Percentiles rank a stretch among this genome's conserved stretches.
These are phyloP conservation scores for Epiblema foenella DNA, from an alignment of 2,888 invertebrate genomes.

Conservation along the genomic window DNA sequence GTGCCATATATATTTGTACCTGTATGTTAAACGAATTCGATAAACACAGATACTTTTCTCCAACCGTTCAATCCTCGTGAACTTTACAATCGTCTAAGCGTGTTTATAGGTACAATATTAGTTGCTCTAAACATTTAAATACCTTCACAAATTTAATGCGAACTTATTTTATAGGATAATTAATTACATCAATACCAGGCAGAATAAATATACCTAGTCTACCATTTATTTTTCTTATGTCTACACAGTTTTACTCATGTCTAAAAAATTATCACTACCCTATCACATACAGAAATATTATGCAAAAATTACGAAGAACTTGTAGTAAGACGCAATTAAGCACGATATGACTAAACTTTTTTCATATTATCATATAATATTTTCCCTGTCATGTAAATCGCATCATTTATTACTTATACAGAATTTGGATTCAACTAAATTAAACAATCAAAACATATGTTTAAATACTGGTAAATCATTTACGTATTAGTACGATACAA, in stretches of 20 bases:
- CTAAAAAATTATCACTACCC: constrained; percentile 35
- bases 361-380: constrained; percentile 25
- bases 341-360: constrained; percentile 29
- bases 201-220: constrained; percentile 48
- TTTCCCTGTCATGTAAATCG: constrained; percentile 7
- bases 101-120: neutral
- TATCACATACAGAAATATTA: constrained; percentile 26
- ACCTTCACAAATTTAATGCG: neutral
- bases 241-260: constrained; percentile 5
- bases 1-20: neutral
- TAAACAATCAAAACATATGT: neutral
- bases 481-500: too few relatives aligned
- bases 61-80: neutral
- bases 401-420: neutral
- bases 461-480: constrained; percentile 22
- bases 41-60: neutral
- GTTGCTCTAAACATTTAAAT: constrained; percentile 1
- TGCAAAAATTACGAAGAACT: constrained; percentile 29
- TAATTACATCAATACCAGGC: constrained; percentile 30
- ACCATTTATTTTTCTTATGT: constrained; percentile 24
- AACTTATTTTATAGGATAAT: neutral
- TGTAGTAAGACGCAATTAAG: constrained; percentile 23
- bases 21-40: neutral
- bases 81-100: neutral
- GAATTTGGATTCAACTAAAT: neutral